Evolutionary conservation across 2,888 invertebrate species (phyloP).

Genomic region (Stictocephala bisonia): DNA sequence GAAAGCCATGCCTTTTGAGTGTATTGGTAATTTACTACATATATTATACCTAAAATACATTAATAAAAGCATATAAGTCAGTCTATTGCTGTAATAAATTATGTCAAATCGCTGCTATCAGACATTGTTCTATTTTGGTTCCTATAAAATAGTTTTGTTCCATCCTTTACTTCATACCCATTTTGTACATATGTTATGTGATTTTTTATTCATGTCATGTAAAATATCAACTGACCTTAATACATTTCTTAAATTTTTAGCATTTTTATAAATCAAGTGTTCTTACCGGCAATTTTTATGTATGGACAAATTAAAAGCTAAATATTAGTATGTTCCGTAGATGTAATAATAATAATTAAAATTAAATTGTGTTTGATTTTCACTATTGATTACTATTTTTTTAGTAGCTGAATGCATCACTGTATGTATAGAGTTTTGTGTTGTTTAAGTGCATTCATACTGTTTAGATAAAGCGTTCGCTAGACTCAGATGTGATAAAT

Average conservation of each 20-base stretch:
- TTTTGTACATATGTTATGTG: no score
- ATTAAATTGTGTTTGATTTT: background rate
- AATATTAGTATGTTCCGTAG: constrained; percentile 27
- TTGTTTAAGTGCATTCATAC: constrained; percentile 29
- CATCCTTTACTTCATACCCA: no score
- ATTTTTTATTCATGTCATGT: no score
- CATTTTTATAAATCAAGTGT: constrained; percentile 41
- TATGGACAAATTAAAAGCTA: constrained; percentile 29
- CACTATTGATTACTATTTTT: no score
- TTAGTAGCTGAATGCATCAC: constrained; percentile 24
- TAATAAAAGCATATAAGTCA: no score
- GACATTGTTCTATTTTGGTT: no score
- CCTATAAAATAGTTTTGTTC: no score
- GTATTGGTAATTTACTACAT: no score
- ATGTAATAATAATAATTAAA: constrained; percentile 15
- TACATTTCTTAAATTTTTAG: constrained; percentile 37
- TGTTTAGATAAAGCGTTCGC: constrained; percentile 10
- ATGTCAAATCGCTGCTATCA: no score
- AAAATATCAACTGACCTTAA: constrained; percentile 24
- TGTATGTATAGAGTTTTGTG: constrained; percentile 28
- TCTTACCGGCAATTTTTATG: constrained; percentile 41
- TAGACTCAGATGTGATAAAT: constrained; percentile 37
- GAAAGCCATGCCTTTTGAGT: no score
- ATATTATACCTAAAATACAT: no score
- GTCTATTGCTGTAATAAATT: no score